Conservation (phyloP, 2,113 vertebrate species). For the Calonectris borealis region DNA sequence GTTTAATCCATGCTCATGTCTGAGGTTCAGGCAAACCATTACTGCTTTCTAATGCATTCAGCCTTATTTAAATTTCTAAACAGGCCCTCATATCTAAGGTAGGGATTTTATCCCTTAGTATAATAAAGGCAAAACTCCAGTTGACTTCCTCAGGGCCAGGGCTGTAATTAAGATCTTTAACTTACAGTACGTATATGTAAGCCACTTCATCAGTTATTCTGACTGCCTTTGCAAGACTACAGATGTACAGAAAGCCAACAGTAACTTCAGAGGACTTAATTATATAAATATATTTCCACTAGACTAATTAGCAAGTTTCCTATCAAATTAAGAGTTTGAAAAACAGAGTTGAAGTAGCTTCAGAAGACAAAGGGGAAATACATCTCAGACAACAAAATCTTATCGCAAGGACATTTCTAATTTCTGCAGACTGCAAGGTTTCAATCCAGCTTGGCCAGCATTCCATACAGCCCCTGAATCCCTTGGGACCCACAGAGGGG, state of each 20-base stretch:
- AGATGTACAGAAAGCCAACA: neutral
- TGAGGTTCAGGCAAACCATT: neutral
- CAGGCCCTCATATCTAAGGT: neutral
- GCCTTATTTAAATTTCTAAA: neutral
- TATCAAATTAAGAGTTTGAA: neutral
- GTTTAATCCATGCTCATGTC: neutral
- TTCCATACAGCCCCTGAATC: neutral
- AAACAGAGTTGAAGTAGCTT: neutral
- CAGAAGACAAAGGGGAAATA: neutral
- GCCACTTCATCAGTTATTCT: neutral
- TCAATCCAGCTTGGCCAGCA: neutral
- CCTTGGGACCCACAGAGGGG: neutral
- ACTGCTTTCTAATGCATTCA: neutral
- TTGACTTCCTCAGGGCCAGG: neutral
- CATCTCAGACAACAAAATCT: neutral
- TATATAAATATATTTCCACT: neutral
- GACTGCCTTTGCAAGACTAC: neutral
- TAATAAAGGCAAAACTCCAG: neutral
- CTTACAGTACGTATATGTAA: neutral
- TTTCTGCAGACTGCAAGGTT: neutral
- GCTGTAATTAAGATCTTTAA: neutral
- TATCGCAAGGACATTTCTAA: neutral
- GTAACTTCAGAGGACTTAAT: neutral
- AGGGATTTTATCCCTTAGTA: neutral
- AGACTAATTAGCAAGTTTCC: neutral